Base-by-base conservation (phyloP, 2,888 invertebrate species). In the Molorchus minor region DNA sequence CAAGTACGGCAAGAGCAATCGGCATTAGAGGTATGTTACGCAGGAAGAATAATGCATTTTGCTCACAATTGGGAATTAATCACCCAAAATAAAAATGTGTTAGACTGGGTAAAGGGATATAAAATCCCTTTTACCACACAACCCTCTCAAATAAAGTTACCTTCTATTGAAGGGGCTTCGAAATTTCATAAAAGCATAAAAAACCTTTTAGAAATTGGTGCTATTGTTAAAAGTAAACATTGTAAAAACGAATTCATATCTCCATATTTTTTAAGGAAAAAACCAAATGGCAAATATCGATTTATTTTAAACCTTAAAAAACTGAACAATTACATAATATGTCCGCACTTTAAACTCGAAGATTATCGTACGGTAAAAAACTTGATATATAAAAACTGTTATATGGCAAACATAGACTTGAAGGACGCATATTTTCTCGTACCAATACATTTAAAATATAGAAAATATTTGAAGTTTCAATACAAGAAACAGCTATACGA, bases 171-270 rank as follows among this genome's bases (percentile, higher is more conserved):
- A 25, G 4, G 4, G 4, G 25, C 25, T 25, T 25, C 25, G 25
- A 25, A 25, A 8, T 5, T n/a, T n/a, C n/a, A n/a, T 12, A 8
- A 25, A 25, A 25, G 25, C 25, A 25, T 25, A 25, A 25, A 25
- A 5, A 25, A 25, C 25, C 25, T 25, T 25, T 25, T 25, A 25
- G 8, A 4, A 25, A 25, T 8, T 25, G 25, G 8, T 25, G 43
- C 43, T 7, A 43, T 43, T 21, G 4, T 1, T 25, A 43, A 51
- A 30, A 21, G 33, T 30, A 15, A 40, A 13, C 51, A 17, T 49
- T 38, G 38, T n/a, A 38, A 38, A 41, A 13, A 19, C 1, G 25
- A 51, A 38, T 56, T 49, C 16, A 52, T 56, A 12, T 56, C 56
- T 1, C n/a, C 35, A 51, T 36, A 45, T 17, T 56, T 56, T 52